Conservation (phyloP, 2,797 vertebrate species). For the Alca torda region DNA sequence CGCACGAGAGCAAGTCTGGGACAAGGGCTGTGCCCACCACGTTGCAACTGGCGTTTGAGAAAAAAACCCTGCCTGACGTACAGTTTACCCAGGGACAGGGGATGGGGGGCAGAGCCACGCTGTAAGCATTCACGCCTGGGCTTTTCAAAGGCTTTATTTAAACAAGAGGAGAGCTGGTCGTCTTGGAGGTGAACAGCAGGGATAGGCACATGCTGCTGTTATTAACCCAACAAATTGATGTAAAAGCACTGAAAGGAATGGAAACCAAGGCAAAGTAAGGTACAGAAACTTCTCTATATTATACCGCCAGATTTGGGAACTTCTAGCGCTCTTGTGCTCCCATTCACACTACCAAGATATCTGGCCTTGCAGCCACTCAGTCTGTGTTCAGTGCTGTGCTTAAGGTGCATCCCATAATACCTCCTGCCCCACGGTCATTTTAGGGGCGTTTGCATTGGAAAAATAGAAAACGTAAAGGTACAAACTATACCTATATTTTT, state of each 20-base stretch:
- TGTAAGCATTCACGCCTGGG: not conserved
- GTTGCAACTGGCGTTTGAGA: not conserved
- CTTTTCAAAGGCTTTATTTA: not conserved
- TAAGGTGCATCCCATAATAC: not conserved
- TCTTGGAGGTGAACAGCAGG: not conserved
- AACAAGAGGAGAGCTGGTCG: not conserved
- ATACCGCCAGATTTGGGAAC: not conserved
- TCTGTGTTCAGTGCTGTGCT: not conserved
- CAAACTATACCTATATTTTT: not conserved
- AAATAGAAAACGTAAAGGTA: not conserved
- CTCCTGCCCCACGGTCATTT: not conserved
- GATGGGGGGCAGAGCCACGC: not conserved
- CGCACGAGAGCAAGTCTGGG: fast-evolving
- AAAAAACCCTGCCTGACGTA: not conserved
- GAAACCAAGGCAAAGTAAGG: not conserved
- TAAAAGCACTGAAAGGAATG: not conserved
- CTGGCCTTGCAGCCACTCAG: not conserved
- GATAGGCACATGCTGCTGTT: not conserved
- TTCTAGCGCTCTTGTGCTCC: not conserved
- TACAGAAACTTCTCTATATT: not conserved
- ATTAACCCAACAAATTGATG: not conserved
- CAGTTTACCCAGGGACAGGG: not conserved
- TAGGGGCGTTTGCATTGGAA: not conserved
- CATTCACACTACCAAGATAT: not conserved
- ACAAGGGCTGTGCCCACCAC: not conserved